These are phyloP conservation scores for Abrostola tripartita DNA, from an alignment of 2,888 invertebrate genomes.

Conservation along the genomic window DNA sequence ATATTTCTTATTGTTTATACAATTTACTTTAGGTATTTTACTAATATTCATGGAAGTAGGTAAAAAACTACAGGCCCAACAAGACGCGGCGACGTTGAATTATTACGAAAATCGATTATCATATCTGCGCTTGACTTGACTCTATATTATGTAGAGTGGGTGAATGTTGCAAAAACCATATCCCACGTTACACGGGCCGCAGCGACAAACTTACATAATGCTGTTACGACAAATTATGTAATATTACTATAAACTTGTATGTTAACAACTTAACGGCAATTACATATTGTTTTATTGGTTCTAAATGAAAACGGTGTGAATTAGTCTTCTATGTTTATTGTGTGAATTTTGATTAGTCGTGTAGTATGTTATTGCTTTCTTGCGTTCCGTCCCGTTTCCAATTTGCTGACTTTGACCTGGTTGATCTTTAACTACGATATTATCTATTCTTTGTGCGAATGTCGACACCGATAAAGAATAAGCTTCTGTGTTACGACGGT, in stretches of 20 bases:
- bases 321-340: neutral
- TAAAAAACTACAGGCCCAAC: no score
- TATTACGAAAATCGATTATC: conserved; percentile 12
- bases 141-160: conserved; percentile 13
- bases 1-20: no score
- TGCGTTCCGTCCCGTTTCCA: neutral
- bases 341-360: neutral
- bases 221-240: conserved; percentile 28
- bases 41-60: no score
- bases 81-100: neutral
- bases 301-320: neutral
- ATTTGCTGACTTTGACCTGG: no score
- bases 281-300: conserved; percentile 3
- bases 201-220: conserved; percentile 26
- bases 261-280: neutral
- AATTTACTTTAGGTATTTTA: no score
- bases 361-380: neutral
- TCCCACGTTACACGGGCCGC: conserved; percentile 12
- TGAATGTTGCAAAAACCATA: conserved; percentile 30
- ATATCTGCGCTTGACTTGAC: conserved; percentile 8
- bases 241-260: conserved; percentile 18
- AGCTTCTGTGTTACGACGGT: no score
- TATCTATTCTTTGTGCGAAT: no score
- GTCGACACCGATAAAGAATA: no score
- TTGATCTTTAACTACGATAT: no score